These are phyloP conservation scores for Thereva nobilitata DNA, from an alignment of 2,888 invertebrate species.

Conservation along the genomic window DNA sequence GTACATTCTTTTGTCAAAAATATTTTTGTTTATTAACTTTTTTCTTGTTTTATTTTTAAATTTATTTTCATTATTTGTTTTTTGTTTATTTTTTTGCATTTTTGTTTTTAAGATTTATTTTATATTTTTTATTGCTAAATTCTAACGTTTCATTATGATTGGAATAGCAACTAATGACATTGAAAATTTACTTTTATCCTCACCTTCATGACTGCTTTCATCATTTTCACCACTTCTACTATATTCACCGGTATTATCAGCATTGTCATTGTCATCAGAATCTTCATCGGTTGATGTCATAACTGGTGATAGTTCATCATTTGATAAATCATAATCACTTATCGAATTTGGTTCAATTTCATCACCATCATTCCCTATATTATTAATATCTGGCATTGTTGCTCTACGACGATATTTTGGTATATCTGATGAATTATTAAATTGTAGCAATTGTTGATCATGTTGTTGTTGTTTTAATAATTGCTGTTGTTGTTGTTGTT, in stretches of 20 bases:
- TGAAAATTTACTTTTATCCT: constrained; percentile 34
- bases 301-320: constrained; percentile 40
- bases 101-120: constrained; percentile 19
- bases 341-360: constrained; percentile 40
- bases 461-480: background rate
- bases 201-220: constrained; percentile 23
- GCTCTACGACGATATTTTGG: background rate
- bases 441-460: background rate
- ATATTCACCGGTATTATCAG: background rate
- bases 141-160: constrained; percentile 39
- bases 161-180: constrained; percentile 39
- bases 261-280: constrained; percentile 33
- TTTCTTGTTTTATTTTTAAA: too few species aligned
- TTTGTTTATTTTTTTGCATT: constrained; percentile 21
- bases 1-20: too few species aligned
- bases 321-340: constrained; percentile 40
- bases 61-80: constrained; percentile 23
- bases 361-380: constrained; percentile 20
- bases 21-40: too few species aligned
- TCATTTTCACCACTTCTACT: constrained; percentile 14
- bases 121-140: constrained; percentile 23
- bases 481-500: background rate
- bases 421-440: background rate
- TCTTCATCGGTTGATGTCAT: constrained; percentile 41
- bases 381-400: constrained; percentile 27